Conservation (phyloP, 2,888 invertebrate genomes). For the Criorhina ranunculi region DNA sequence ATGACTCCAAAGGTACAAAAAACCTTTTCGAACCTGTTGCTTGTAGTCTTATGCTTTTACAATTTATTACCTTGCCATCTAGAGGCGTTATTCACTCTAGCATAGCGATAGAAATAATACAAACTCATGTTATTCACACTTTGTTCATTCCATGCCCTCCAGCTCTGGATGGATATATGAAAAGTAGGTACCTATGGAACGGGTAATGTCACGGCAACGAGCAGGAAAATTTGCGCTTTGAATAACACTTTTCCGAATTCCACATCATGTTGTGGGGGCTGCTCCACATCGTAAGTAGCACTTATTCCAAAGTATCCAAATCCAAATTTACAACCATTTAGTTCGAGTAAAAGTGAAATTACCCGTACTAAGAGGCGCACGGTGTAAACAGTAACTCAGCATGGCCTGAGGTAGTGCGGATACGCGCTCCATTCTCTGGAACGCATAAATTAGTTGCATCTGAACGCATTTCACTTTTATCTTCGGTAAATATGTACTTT, state of each 20-base stretch:
- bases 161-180: slow-evolving; percentile 1
- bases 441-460: slow-evolving; percentile 74
- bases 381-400: slow-evolving; percentile 31
- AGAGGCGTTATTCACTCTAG: slow-evolving; percentile 44
- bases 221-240: slow-evolving; percentile 32
- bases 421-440: slow-evolving; percentile 57
- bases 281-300: background rate
- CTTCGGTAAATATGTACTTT: slow-evolving; percentile 42
- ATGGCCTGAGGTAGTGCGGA: slow-evolving; percentile 33
- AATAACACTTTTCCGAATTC: background rate
- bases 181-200: background rate
- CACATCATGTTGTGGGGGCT: no score
- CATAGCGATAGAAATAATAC: slow-evolving; percentile 33
- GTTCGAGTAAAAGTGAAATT: slow-evolving; percentile 75
- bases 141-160: slow-evolving; percentile 10
- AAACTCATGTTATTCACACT: slow-evolving; percentile 48
- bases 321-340: slow-evolving; percentile 52
- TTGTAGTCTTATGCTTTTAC: slow-evolving; percentile 1
- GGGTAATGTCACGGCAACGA: slow-evolving; percentile 49
- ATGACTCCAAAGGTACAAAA: slow-evolving; percentile 10
- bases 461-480: slow-evolving; percentile 75
- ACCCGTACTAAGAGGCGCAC: slow-evolving; percentile 21
- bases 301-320: background rate
- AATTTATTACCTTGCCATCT: slow-evolving; percentile 34
- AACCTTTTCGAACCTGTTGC: slow-evolving; percentile 16